Base-by-base conservation (phyloP, 2,888 invertebrate species). In the Troides oblongomaculatus region DNA sequence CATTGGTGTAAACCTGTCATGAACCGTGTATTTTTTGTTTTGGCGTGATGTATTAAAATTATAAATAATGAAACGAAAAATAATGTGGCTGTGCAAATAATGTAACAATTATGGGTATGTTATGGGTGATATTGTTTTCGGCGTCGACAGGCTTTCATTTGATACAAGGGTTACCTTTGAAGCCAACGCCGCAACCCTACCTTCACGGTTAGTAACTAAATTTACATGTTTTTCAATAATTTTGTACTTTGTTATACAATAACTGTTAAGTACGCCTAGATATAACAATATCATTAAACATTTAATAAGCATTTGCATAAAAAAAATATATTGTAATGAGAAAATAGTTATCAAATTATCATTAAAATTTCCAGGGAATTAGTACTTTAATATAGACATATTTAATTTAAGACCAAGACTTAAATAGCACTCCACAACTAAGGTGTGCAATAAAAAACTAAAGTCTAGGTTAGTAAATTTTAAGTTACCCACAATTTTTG, bases 1-100 rank as follows among this genome's bases (percentile, higher is more conserved):
- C 75, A 77, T 77, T 75, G 83, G 84, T 87, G 83, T 76, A 84
- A 86, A 84, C 82, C 85, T 87, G 89, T 89, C 89, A 87, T 88
- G 89, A 85, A 92, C 90, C 85, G 89, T 90, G 88, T 88, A 89
- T 89, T 90, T 91, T 87, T 89, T 89, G 87, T 87, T 90, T 84
- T 91, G 87, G 85, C n/a, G n/a, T 90, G 90, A 87, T 88, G 86
- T 88, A 85, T 86, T 82, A 86, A 86, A 89, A 86, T 83, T 78
- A 84, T 86, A 86, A 88, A 91, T 90, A 90, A 90, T 91, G 90
- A 90, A 87, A 89, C 85, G 85, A 78, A 90, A 89, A 91, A 85
- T 91, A 81, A 84, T 85, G 80, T 84, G 85, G 82, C 82, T 87
- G 85, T 89, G 83, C 84, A 89, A 89, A 92, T 92, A 91, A 90